Base-by-base conservation (phyloP, 2,888 invertebrate species). In the Stenurella melanura region DNA sequence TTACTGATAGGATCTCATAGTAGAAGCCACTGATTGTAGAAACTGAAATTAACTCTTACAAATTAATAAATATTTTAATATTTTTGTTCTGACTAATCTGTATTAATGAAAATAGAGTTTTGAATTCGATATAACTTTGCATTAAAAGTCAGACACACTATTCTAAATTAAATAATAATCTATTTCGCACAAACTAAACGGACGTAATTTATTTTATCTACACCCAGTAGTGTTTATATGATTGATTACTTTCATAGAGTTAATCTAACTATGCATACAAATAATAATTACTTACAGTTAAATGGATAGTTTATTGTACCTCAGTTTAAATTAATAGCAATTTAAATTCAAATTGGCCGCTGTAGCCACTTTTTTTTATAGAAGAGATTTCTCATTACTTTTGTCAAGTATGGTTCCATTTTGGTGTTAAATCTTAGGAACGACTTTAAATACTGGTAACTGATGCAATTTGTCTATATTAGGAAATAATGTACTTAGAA, bases 211-310 rank as follows among this genome's bases (percentile, higher is more conserved):
- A 60, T 26, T 60, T 21, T 4, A 30, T 21, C n/a, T 56, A 68
- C 68, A 68, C 30, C 56, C 68, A 68, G 26, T 7, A 19, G 67
- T 67, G 54, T 54, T n/a, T 67, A 56, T 56, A 56, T 68, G 56
- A 56, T 68, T 54, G 68, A 56, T 30, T 17, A 30, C 12, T 12
- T 26, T 26, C 54, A 26, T 54, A 67, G 19, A 34, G 26, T 42
- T 56, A 56, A 68, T 56, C 56, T 68, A 68, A 34, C 30, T 56
- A n/a, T 68, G 68, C 68, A 30, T 68, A 56, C 9, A 42, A 56
- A 26, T 68, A 56, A 26, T 68, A 54, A 68, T 68, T 67, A 54
- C 66, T 7, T 42, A 18, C 17, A 50, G n/a, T 67, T 67, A 11
- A 21, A 67, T 50, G 12, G 1, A 1, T 66, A 18, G 34, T 42